Base-by-base conservation (phyloP, 1,140 invertebrate species). In the Drosophila repleta region DNA sequence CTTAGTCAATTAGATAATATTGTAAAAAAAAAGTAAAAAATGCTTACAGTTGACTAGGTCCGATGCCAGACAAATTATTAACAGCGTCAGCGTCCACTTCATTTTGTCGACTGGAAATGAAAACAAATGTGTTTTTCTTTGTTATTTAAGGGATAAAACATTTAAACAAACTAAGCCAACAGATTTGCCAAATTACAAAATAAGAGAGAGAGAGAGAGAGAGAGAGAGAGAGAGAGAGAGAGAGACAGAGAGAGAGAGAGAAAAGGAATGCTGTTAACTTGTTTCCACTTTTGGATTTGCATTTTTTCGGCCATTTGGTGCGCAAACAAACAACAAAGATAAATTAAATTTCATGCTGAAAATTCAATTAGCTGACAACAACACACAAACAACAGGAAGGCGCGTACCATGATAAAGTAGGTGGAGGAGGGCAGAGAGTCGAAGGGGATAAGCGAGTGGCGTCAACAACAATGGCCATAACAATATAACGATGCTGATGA, bases 341-440 rank as follows among this genome's bases (percentile, higher is more conserved):
- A 87, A 85, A 87, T 87, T 87, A 79, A 87, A 88, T 87, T 84
- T 78, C 78, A 88, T 73, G 82, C 78, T 87, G 82, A 87, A 87
- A 87, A 87, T 87, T 87, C 78, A 87, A 87, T 87, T 87, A 87
- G 82, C 83, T 88, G 83, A 82, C 83, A 82, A 82, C 83, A 82
- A 62, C 48, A 46, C 48, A 29, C 26, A 61, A 51, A 71, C 49
- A 58, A 46, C 70, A 63, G 48, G 64, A 84, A 64, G 55, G 81
- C 67, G 77, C 65, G 66, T 57, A 63, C 74, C 55, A 52, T 62
- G 65, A 43, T 37, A 57, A 60, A 48, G 61, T 37, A 41, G 51
- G 21, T 8, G 24, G 10, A 37, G 26, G 3, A 11, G 29, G 21
- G n/a, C 1, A 5, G 7, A 6, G 6, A 0, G 43, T 24, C 20